Evolutionary conservation across 1,140 invertebrate genomes (phyloP).

Genomic region (Danaus melanippus): DNA sequence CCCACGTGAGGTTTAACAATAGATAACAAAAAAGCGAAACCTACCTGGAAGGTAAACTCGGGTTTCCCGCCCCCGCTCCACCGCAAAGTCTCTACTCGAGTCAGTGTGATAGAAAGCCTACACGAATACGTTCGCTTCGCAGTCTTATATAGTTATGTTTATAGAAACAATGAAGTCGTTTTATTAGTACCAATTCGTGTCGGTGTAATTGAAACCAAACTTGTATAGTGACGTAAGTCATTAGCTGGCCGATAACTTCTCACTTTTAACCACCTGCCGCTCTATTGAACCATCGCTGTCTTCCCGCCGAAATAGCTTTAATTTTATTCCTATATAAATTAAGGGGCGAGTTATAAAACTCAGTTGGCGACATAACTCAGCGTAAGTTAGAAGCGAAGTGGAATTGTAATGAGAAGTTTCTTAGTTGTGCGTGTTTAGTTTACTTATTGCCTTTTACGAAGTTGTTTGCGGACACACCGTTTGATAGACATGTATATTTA

Average conservation of each 20-base stretch:
- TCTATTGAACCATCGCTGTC: conserved; percentile 36
- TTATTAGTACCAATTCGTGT: conserved; percentile 27
- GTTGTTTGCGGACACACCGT: conserved; percentile 38
- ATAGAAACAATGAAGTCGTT: conserved; percentile 9
- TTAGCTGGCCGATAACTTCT: conserved; percentile 33
- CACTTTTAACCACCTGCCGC: conserved; percentile 43
- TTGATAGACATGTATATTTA: conserved; percentile 53
- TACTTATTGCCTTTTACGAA: conserved; percentile 57
- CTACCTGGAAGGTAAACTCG: conserved; percentile 60
- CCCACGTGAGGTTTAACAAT: conserved; percentile 66
- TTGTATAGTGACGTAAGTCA: conserved; percentile 30
- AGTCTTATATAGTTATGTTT: conserved; percentile 10
- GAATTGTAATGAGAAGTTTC: conserved; percentile 51
- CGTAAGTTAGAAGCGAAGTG: conserved; percentile 25
- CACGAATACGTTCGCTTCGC: conserved; percentile 28
- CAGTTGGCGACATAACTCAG: conserved; percentile 21
- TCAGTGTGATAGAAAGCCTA: conserved; percentile 51
- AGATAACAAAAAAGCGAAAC: conserved; percentile 51
- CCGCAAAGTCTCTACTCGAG: conserved; percentile 24
- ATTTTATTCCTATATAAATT: conserved; percentile 7
- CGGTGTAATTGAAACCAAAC: conserved; percentile 18
- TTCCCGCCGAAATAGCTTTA: conserved; percentile 43
- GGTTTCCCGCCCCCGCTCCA: conserved; percentile 39
- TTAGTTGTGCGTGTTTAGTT: conserved; percentile 48
- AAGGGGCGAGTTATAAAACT: conserved; percentile 18